Conservation (phyloP, 2,888 invertebrate genomes). For the Hyppa rectilinea region DNA sequence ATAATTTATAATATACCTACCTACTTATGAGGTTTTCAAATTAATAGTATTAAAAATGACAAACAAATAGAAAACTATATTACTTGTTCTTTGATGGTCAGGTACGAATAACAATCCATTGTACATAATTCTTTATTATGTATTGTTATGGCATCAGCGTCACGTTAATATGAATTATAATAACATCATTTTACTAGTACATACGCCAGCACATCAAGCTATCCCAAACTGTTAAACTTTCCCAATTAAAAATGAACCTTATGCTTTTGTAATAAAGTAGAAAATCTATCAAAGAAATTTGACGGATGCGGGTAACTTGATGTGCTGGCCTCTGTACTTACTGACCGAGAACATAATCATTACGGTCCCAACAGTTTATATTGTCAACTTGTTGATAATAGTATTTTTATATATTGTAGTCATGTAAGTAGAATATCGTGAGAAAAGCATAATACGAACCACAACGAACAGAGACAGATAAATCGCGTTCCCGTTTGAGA, state of each 20-base stretch:
- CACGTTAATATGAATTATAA: constrained; percentile 13
- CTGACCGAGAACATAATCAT: constrained; percentile 4
- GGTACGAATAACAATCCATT: neutral
- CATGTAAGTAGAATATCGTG: neutral
- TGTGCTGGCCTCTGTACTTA: too few relatives aligned
- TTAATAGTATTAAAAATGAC: neutral
- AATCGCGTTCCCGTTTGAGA: neutral
- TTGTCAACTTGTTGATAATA: neutral
- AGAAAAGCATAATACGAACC: too few relatives aligned
- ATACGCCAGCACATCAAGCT: too few relatives aligned
- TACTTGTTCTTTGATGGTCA: neutral
- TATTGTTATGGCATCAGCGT: neutral
- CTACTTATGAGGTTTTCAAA: neutral
- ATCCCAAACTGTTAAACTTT: too few relatives aligned
- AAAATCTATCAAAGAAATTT: too few relatives aligned
- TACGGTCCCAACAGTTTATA: neutral
- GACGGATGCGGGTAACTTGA: too few relatives aligned
- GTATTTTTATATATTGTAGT: neutral
- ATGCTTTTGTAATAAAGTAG: too few relatives aligned
- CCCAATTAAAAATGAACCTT: too few relatives aligned
- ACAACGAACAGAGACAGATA: too few relatives aligned
- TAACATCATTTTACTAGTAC: constrained; percentile 3
- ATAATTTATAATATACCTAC: too few relatives aligned
- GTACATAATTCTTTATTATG: too few relatives aligned
- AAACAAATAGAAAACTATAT: neutral